Percentiles rank a stretch among this genome's conserved stretches.
Conservation (phyloP, 2,888 invertebrate species). For the Nomada goodeniana region DNA sequence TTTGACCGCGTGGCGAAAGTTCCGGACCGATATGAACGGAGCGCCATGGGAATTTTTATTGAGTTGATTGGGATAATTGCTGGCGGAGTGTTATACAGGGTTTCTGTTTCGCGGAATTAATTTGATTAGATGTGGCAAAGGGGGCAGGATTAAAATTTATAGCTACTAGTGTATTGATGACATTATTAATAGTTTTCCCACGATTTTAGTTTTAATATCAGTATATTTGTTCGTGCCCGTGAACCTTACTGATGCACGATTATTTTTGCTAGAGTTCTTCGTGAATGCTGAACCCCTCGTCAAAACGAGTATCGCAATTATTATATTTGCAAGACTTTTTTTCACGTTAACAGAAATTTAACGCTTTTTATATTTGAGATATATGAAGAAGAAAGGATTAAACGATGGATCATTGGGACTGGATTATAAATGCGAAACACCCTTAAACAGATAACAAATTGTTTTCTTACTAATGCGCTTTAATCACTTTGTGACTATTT, state of each 20-base stretch:
- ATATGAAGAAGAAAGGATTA: background rate
- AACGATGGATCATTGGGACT: background rate
- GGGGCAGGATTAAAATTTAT: too few species aligned
- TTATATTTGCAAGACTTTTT: background rate
- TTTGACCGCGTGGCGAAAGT: background rate
- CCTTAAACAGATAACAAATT: background rate
- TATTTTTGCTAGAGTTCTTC: too few species aligned
- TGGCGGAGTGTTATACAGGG: background rate
- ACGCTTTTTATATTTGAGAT: background rate
- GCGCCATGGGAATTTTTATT: background rate
- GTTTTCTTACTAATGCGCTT: background rate
- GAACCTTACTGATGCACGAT: too few species aligned
- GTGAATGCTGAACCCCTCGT: too few species aligned
- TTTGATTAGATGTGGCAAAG: background rate
- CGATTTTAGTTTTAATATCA: too few species aligned
- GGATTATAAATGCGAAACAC: background rate
- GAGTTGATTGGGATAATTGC: background rate
- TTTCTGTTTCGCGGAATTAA: background rate
- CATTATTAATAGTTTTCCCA: too few species aligned
- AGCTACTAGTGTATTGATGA: too few species aligned
- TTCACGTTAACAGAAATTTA: background rate
- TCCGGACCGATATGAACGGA: background rate
- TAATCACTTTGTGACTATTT: constrained; percentile 7
- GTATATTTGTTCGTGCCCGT: too few species aligned
- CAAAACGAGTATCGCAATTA: too few species aligned